Evolutionary conservation across 2,113 vertebrate species (phyloP), one percentile per base, ranked within the genome.

Genomic region (Onychostruthus taczanowskii): DNA sequence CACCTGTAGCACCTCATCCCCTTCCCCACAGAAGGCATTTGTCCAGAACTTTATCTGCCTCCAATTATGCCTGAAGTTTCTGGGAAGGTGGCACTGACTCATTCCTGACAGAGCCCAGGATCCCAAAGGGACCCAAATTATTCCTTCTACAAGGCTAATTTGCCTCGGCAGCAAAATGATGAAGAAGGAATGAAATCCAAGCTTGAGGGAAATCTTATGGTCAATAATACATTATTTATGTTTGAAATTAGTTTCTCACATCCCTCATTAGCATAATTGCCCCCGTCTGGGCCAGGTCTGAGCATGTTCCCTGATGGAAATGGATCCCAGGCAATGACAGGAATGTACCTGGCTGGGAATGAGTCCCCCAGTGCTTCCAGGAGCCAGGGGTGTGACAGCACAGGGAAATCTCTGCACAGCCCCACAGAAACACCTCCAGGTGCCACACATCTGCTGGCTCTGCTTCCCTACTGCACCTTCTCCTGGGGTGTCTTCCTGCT

Each of bases 11-110:
- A 11, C 13, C 39, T 13, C 8, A 10, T 3, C 26, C 23, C 3
- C 22, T 2, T 13, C 27, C 31, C 37, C 46, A 4, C 10, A 3
- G 0, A 33, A 39, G 64, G 1, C 16, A 0, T 2, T 18, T 21
- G 47, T 4, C 49, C 21, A 10, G 28, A 27, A 2, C 19, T 11
- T 12, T 2, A 0, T 9, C 12, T 50, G 35, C 11, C 55, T 19
- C 13, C 14, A 39, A 2, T 8, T 0, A 4, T 0, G 0, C 31
- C 11, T 1, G 2, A 14, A 14, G 13, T 0, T 9, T 15, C 19
- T 0, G 15, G 23, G 87, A 21, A n/a, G 46, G 26, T 10, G 67
- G 56, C 80, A 13, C 53, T 9, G 35, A 5, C 22, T 13, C 37
- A 3, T 7, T 49, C 15, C 88, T 76, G n/a, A 6, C 16, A 3